Evolutionary conservation across 1,140 invertebrate genomes (phyloP), one percentile per base, ranked within the genome.

Genomic region (Fopius arisanus): DNA sequence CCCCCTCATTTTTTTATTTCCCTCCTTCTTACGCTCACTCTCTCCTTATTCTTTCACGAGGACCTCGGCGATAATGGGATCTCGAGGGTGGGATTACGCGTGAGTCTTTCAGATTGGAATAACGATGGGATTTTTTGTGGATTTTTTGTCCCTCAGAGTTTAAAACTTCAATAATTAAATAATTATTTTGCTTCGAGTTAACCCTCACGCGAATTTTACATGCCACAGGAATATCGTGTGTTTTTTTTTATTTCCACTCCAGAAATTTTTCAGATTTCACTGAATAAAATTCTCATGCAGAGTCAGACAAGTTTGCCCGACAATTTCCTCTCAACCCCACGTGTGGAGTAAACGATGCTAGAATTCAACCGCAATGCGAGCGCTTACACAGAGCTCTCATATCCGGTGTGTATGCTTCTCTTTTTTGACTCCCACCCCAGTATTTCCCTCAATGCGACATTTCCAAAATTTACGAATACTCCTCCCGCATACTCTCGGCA

Each of bases 301-400:
- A 67, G 31, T 67, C 65, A 37, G 65, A 23, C 21, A 40, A 71
- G 59, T 71, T 71, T 71, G 70, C 70, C 26, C 70, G 70, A 71
- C 70, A 70, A 70, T 70, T 70, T 70, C 51, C 68, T 62, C 43
- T 29, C 23, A 26, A 9, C 19, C 23, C 28, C 68, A 59, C 40
- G 70, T 71, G 70, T 21, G 19, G 28, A 26, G 54, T 65, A 33
- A 62, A 71, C 51, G 68, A 63, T 63, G 54, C 23, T 37, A 41
- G 29, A 63, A 37, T 62, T 59, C 54, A 59, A 59, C 54, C 54
- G 21, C 54, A 59, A 59, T 59, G 54, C 7, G 23, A 28, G 7
- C 23, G 54, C 54, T 59, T 28, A 14, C 54, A 59, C 54, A 59
- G 54, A 26, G 23, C 12, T 28, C 54, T 59, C 65, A 40, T 40